These are phyloP conservation scores for Ophthalmotilapia sp. DNA, from an alignment of 2,113 vertebrate species.

Conservation along the genomic window DNA sequence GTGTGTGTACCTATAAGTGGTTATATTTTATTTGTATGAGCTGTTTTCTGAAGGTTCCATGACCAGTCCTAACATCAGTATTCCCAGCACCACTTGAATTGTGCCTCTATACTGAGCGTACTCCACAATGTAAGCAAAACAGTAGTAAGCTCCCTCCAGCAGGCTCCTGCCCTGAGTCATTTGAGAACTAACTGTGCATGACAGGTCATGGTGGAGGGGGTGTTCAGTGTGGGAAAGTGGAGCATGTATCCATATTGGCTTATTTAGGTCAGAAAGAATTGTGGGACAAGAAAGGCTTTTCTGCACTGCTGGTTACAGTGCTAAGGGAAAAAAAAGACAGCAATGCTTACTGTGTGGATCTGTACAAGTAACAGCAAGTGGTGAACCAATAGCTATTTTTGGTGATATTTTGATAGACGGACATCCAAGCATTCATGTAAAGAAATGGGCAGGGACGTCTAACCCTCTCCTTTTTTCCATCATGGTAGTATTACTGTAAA, in stretches of 20 bases:
- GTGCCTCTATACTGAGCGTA: background rate
- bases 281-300: slow-evolving; percentile 23
- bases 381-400: background rate
- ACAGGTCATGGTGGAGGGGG: background rate
- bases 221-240: slow-evolving; percentile 1
- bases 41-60: background rate
- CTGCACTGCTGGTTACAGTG: slow-evolving; percentile 11
- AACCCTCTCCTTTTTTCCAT: background rate
- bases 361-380: background rate
- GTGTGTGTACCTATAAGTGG: background rate
- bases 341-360: background rate
- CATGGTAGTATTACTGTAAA: background rate
- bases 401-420: background rate
- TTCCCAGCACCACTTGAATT: background rate
- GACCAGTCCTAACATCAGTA: background rate
- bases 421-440: background rate
- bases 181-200: slow-evolving; percentile 43
- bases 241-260: slow-evolving; percentile 9
- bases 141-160: slow-evolving; percentile 21
- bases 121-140: background rate
- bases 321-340: background rate
- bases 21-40: background rate
- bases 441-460: background rate
- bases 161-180: slow-evolving; percentile 15
- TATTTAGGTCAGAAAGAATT: slow-evolving; percentile 48